Conservation (phyloP, 1,140 invertebrate species). For the Calephelis nemesis region DNA sequence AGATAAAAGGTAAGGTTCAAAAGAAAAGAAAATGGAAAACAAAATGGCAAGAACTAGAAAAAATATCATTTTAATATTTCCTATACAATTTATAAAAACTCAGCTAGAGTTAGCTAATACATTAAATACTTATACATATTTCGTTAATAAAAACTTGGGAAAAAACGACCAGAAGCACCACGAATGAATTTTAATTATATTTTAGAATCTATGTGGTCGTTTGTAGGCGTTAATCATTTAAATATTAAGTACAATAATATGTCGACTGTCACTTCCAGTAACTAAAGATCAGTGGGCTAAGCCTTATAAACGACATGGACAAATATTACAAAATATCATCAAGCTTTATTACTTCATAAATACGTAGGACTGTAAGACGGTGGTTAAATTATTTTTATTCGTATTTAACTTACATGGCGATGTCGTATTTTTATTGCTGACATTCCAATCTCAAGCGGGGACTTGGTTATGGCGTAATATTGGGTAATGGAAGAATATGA, state of each 20-base stretch:
- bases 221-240: not conserved
- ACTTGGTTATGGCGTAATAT: not conserved
- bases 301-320: slow-evolving; percentile 1
- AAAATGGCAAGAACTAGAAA: no score
- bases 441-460: slow-evolving; percentile 7
- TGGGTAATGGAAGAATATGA: not conserved
- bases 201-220: slow-evolving; percentile 15
- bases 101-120: no score
- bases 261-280: not conserved
- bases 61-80: no score
- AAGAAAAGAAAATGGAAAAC: no score
- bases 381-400: slow-evolving; percentile 13
- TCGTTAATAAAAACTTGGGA: no score
- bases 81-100: no score
- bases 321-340: slow-evolving; percentile 11
- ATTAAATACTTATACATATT: no score
- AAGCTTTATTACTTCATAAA: slow-evolving; percentile 12
- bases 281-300: not conserved
- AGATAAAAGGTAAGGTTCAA: no score
- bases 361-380: not conserved
- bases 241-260: not conserved
- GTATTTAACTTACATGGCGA: not conserved
- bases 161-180: no score
- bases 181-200: no score
- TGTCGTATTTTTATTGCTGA: slow-evolving; percentile 2